Evolutionary conservation across 2,888 invertebrate species (phyloP), one percentile per base, ranked within the genome.

Genomic region (Napeogenes sylphis): DNA sequence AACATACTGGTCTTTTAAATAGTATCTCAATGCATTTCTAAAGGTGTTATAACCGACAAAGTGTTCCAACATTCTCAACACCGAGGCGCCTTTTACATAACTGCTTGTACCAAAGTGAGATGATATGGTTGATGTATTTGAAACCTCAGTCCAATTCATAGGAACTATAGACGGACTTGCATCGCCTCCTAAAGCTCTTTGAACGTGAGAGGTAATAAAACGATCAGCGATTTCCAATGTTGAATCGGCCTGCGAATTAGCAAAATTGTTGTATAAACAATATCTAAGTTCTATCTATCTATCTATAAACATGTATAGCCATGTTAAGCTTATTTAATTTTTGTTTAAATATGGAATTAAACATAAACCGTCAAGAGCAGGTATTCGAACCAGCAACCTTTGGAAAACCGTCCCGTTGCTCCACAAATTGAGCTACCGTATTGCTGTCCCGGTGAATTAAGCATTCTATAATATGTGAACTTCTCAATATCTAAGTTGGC

Each of bases 171-270:
- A 71, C 0, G 77, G 71, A 0, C 88, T 81, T 14, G 93, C 88
- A 65, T 95, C 95, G 65, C 82, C 82, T 10, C 75, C 81, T 51
- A 95, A 85, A 10, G 93, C 94, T 2, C 87, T 83, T 66, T 96
- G 96, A 0, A 95, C 80, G 73, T 94, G 93, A 62, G 93, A 93
- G 0, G 94, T 85, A 0, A 95, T 91, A 70, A 95, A 96, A 76
- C 95, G 95, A 13, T 87, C 84, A 45, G 76, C 83, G 42, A 90
- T 70, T 68, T 90, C 88, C 4, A 90, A 68, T 4, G 71, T 61
- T 2, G 80, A 76, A 56, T 87, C 85, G 61, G 85, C 89, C 90
- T 90, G 66, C 65, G 35, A 46, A 58, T 6, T 30, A 32, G 14
- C 33, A 38, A 58, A n/a, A 46, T 32, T 13, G 32, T 51, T 12